Evolutionary conservation across 2,888 invertebrate species (phyloP), one percentile per base, ranked within the genome.

Genomic region (Tachina fera): DNA sequence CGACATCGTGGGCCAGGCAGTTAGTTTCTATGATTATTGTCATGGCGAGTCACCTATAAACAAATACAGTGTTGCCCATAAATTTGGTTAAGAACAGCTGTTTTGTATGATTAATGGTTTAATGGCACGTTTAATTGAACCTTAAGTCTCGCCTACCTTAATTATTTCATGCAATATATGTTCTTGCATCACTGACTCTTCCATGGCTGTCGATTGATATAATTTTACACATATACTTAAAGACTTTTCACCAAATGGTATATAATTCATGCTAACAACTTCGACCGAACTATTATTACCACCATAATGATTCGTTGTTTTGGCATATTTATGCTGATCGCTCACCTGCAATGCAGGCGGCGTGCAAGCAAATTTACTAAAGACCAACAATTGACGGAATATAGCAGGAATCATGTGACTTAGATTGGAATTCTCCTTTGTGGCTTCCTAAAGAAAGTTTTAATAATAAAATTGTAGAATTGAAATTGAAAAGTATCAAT

Each of bases 231-330:
- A 95, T 94, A 96, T 95, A 76, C 95, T 94, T 75, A 97, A 93
- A 4, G 96, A 94, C 90, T 96, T 95, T 91, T 97, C 97, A 49
- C 97, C 97, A 92, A 97, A 97, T 60, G 97, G 96, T 89, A 97
- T 96, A 90, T 96, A 96, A 92, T 96, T 97, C 95, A 96, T 95
- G 83, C 95, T 95, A 58, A 96, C 94, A 95, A 96, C 96, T 91
- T 96, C 96, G 63, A 95, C 94, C 91, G 96, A 93, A 77, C 90
- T 89, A 84, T 90, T 91, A 80, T 91, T 92, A 4, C 90, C 88
- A 87, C 90, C 88, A 87, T 91, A 92, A 72, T 88, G 88, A 83
- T 91, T 90, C 49, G 89, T 89, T 70, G 88, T 88, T 78, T 93
- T 93, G 67, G 92, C 93, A 90, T 94, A 95, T 63, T 93, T 94